These are phyloP conservation scores for Mormoops blainvillei DNA, from an alignment of 2,113 vertebrate genomes.

Conservation along the genomic window DNA sequence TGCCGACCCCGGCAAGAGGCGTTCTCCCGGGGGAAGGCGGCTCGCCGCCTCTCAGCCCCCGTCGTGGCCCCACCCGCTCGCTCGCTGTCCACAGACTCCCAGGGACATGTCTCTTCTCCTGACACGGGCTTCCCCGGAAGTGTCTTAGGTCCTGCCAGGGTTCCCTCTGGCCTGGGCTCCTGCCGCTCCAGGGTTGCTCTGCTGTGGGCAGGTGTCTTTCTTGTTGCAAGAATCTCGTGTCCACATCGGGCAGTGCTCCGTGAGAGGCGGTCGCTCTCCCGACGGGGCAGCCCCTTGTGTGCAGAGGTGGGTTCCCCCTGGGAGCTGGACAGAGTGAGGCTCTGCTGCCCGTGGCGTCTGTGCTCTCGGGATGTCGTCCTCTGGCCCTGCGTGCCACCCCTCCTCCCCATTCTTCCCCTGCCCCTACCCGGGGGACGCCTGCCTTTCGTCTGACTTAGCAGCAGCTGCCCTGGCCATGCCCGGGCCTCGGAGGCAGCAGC, in stretches of 20 bases:
- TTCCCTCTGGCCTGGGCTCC: background rate
- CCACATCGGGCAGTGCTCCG: background rate
- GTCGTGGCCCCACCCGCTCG: background rate
- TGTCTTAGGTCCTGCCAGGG: rapidly evolving
- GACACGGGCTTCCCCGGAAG: background rate
- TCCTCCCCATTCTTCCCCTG: background rate
- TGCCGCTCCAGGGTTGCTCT: background rate
- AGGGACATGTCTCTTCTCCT: background rate
- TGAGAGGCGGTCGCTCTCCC: no score
- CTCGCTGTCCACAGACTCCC: background rate
- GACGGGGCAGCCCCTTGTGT: background rate
- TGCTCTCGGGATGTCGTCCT: background rate
- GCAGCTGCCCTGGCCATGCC: background rate
- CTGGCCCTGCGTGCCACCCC: background rate
- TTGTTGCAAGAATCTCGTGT: background rate
- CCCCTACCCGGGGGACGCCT: background rate
- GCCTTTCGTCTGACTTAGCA: conserved; percentile 14
- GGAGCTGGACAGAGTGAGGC: background rate
- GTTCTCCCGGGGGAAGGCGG: background rate
- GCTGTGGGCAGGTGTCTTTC: background rate
- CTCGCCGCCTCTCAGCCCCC: background rate
- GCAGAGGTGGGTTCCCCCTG: background rate
- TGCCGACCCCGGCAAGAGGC: no score
- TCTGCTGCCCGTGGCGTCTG: background rate
- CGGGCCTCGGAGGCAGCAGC: background rate